Conservation (phyloP, 2,113 vertebrate species). For the Coregonus clupeaformis region DNA sequence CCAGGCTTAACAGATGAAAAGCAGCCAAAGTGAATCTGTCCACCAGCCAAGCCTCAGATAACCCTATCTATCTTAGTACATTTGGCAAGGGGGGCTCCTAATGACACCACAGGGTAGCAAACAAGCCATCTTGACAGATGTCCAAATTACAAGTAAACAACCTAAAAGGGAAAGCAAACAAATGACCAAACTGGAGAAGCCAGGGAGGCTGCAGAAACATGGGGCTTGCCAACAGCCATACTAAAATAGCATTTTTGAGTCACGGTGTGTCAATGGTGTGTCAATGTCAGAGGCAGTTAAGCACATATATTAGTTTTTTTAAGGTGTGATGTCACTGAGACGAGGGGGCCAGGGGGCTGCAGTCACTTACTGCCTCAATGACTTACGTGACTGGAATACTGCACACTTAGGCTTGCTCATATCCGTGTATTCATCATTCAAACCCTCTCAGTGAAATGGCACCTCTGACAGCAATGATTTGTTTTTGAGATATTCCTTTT, state of each 20-base stretch:
- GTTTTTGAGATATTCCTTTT: slow-evolving; percentile 17
- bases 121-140: slow-evolving; percentile 67
- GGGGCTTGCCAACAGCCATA: slow-evolving; percentile 48
- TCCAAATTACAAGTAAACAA: slow-evolving; percentile 71
- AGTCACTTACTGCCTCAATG: slow-evolving; percentile 52
- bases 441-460: slow-evolving; percentile 40
- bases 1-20: not conserved
- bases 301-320: slow-evolving; percentile 54
- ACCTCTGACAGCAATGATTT: slow-evolving; percentile 33
- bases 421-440: slow-evolving; percentile 22
- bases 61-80: slow-evolving; percentile 51
- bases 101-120: slow-evolving; percentile 60
- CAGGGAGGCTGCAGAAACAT: slow-evolving; percentile 29
- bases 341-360: slow-evolving; percentile 40
- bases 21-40: not conserved
- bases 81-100: slow-evolving; percentile 56
- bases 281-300: slow-evolving; percentile 64
- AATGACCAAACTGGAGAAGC: slow-evolving; percentile 47
- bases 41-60: slow-evolving; percentile 43
- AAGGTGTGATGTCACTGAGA: slow-evolving; percentile 52
- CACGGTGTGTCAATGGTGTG: slow-evolving; percentile 37
- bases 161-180: slow-evolving; percentile 52
- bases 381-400: slow-evolving; percentile 37
- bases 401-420: not conserved
- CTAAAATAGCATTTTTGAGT: slow-evolving; percentile 59